A percentile compares a stretch with the other conserved stretches of the same genome.
phyloP scores from a whole-genome alignment of 2,888 invertebrate genomes.

The Ferrisia virgata region DNA sequence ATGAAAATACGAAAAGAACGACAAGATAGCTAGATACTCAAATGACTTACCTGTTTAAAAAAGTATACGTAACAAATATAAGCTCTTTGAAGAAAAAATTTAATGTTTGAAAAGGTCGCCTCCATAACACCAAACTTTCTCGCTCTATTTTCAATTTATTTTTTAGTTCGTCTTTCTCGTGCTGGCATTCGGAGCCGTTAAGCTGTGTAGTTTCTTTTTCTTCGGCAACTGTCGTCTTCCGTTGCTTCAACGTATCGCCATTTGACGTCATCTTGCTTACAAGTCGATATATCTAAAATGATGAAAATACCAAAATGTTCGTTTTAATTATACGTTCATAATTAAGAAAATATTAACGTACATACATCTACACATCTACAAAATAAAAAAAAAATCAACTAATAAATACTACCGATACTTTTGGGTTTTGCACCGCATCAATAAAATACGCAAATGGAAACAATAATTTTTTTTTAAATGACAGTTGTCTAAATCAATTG shows the following conservation, averaged over 20 bases:
- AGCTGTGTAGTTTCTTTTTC: not conserved
- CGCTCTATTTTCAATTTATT: conserved; percentile 36
- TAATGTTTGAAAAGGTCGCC: conserved; percentile 72
- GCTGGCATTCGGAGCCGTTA: conserved; percentile 33
- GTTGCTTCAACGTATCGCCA: conserved; percentile 30
- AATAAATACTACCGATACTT: not conserved
- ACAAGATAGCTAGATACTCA: not conserved
- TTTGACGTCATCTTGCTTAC: conserved; percentile 38
- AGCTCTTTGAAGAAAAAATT: conserved; percentile 75
- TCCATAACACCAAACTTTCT: conserved; percentile 68
- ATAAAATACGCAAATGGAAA: not conserved
- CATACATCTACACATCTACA: too few relatives aligned
- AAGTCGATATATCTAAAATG: conserved; percentile 37
- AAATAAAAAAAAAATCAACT: not conserved
- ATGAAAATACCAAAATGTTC: not conserved
- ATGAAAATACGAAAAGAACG: not conserved
- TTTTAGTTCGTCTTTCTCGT: conserved; percentile 34
- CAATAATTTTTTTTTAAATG: not conserved
- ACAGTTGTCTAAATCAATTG: not conserved
- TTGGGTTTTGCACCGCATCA: not conserved
- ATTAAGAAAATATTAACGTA: not conserved
- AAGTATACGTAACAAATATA: conserved; percentile 43
- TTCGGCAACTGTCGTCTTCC: not conserved
- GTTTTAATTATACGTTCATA: not conserved
- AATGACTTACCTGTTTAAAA: conserved; percentile 47